phyloP scores from a whole-genome alignment of 2,797 vertebrate genomes.

The Esox masquinongy region DNA sequence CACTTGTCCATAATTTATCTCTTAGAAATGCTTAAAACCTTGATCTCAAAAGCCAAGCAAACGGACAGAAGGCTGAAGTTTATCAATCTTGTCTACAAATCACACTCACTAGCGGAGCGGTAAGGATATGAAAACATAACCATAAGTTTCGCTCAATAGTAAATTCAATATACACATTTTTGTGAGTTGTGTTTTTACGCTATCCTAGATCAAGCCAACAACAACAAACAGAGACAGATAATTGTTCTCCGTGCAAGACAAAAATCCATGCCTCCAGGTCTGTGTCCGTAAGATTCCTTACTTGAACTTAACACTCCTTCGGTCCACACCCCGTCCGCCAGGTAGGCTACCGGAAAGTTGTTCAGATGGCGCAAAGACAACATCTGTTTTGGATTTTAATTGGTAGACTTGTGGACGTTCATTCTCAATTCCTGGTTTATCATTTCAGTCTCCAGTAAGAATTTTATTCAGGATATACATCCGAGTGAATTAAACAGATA shows the following conservation, averaged over 20 bases:
- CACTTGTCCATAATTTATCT: conserved; percentile 40
- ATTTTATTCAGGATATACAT: neutral
- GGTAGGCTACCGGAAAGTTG: conserved; percentile 25
- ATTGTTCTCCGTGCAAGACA: conserved; percentile 33
- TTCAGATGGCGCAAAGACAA: conserved; percentile 20
- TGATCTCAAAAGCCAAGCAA: conserved; percentile 35
- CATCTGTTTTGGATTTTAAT: conserved; percentile 34
- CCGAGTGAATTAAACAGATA: neutral
- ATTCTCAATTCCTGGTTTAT: neutral
- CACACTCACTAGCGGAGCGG: neutral
- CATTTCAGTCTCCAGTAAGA: neutral
- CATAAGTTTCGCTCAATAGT: neutral
- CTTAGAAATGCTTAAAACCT: conserved; percentile 39
- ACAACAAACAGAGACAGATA: conserved; percentile 26
- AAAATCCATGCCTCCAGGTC: conserved; percentile 39
- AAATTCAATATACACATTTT: neutral
- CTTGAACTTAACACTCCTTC: conserved; percentile 19
- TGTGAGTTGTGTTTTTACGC: conserved; percentile 1
- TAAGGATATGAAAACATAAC: conserved; percentile 21
- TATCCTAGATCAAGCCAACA: conserved; percentile 18
- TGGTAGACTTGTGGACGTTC: neutral
- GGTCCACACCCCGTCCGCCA: conserved; percentile 44
- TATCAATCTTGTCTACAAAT: conserved; percentile 9
- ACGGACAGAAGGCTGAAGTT: conserved; percentile 16
- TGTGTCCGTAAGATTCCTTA: conserved; percentile 54